phyloP scores from a whole-genome alignment of 2,888 invertebrate genomes.

The Dolomedes plantarius region DNA sequence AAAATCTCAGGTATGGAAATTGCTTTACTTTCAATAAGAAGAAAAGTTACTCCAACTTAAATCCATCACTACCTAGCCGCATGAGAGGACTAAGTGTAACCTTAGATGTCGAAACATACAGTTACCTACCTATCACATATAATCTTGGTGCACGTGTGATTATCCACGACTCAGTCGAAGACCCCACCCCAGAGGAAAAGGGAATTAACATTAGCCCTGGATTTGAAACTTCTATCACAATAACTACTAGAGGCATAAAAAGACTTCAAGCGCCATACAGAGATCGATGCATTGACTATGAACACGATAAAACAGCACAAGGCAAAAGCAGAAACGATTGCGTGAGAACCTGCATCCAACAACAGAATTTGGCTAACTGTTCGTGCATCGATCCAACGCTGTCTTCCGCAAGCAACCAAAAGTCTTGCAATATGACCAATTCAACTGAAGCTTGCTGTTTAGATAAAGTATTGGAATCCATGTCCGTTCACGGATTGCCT shows the following conservation, averaged over 20 bases:
- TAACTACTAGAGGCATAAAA: neutral
- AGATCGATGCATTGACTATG: slow-evolving; percentile 7
- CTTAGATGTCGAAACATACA: neutral
- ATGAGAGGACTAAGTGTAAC: neutral
- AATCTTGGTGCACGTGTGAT: slow-evolving; percentile 1
- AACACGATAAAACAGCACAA: too few species aligned
- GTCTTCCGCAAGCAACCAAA: neutral
- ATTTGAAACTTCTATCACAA: neutral
- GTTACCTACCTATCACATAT: neutral
- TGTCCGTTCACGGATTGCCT: neutral
- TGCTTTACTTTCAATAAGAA: slow-evolving; percentile 42
- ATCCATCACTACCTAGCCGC: neutral
- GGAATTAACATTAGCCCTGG: slow-evolving; percentile 26
- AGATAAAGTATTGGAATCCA: neutral
- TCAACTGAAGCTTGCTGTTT: slow-evolving; percentile 1
- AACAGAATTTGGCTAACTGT: neutral
- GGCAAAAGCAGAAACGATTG: neutral
- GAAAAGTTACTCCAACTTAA: neutral
- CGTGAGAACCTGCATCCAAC: neutral
- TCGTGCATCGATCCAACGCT: slow-evolving; percentile 13
- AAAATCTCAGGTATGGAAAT: slow-evolving; percentile 32
- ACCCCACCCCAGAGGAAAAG: slow-evolving; percentile 18
- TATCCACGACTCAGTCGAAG: slow-evolving; percentile 19
- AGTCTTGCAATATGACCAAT: neutral
- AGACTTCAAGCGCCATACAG: neutral